Conservation (phyloP, 2,888 invertebrate species). For the Ceraclea dissimilis region DNA sequence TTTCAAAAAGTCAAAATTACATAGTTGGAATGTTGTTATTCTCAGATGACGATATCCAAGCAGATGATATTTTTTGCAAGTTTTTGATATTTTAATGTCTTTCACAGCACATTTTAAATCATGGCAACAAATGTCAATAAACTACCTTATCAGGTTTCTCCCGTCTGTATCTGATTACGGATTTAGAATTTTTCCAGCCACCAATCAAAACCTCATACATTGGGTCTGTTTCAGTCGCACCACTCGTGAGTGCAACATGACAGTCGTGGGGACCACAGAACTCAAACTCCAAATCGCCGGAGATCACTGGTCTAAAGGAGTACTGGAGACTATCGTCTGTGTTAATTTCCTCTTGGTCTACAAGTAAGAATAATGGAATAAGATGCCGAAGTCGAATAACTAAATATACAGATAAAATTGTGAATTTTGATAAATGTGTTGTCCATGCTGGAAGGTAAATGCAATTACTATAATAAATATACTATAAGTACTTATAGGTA, state of each 20-base stretch:
- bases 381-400: too few relatives aligned
- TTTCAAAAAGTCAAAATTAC: too few relatives aligned
- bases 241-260: constrained; percentile 52
- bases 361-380: too few relatives aligned
- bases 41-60: too few relatives aligned
- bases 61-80: too few relatives aligned
- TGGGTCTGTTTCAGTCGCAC: constrained; percentile 49
- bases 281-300: constrained; percentile 48
- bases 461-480: too few relatives aligned
- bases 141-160: constrained; percentile 57
- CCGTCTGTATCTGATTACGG: constrained; percentile 56
- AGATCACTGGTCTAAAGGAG: constrained; percentile 48
- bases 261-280: constrained; percentile 58
- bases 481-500: too few relatives aligned
- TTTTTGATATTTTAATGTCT: too few relatives aligned
- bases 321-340: constrained; percentile 54
- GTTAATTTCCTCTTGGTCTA: constrained; percentile 49
- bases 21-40: too few relatives aligned
- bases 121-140: constrained; percentile 22
- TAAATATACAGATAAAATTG: too few relatives aligned
- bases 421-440: constrained; percentile 2
- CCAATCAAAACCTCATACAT: constrained; percentile 63
- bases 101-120: background rate
- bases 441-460: too few relatives aligned
- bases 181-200: constrained; percentile 60